phyloP scores from a whole-genome alignment of 2,797 vertebrate species.

The Neosilurus hyrtlii region DNA sequence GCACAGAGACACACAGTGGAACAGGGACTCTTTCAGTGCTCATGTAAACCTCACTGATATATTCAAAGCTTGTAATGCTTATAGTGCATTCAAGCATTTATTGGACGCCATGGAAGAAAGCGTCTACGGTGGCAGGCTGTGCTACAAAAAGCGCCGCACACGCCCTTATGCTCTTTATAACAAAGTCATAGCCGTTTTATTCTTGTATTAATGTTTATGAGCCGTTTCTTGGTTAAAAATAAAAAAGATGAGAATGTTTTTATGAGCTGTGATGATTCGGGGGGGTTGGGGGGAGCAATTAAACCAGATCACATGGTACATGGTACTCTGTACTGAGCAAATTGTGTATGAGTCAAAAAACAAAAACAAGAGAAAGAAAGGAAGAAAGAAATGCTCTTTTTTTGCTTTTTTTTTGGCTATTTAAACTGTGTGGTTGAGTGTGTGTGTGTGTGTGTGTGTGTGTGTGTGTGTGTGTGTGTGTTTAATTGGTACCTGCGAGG shows the following conservation, averaged over 20 bases:
- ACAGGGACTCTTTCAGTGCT: constrained; percentile 5
- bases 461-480: constrained; percentile 27
- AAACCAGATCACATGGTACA: background rate
- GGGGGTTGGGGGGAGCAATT: constrained; percentile 40
- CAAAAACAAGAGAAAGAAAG: too few relatives aligned
- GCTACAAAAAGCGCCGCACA: constrained; percentile 35
- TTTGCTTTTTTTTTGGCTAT: constrained; percentile 46
- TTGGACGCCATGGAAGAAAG: constrained; percentile 48
- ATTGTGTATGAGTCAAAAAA: constrained; percentile 28
- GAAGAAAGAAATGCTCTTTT: background rate
- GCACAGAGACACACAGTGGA: constrained; percentile 8
- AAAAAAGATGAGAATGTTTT: constrained; percentile 42
- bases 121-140: constrained; percentile 38
- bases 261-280: constrained; percentile 49
- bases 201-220: constrained; percentile 55
- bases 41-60: background rate
- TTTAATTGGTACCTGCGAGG: constrained; percentile 52
- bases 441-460: constrained; percentile 42
- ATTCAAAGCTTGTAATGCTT: constrained; percentile 27
- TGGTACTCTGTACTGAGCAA: background rate
- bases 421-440: background rate
- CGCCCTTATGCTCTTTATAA: constrained; percentile 31
- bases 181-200: constrained; percentile 46
- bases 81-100: constrained; percentile 26
- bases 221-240: constrained; percentile 34